A percentile compares a stretch with the other conserved stretches of the same genome.
Conservation (phyloP, 2,113 vertebrate species). For the Oriolus oriolus region DNA sequence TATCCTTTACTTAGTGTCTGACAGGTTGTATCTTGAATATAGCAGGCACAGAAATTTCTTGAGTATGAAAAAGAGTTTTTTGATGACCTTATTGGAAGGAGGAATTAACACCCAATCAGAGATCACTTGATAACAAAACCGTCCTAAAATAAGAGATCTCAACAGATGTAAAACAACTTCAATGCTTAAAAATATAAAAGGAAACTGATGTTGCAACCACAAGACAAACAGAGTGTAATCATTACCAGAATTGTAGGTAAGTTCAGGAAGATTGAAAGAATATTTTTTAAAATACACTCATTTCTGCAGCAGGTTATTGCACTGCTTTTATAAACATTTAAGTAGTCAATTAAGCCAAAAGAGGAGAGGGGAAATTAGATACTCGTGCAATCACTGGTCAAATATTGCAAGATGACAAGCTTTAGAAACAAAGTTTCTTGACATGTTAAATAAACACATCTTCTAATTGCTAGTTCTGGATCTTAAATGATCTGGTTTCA, state of each 20-base stretch:
- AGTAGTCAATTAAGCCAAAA: background rate
- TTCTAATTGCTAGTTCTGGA: background rate
- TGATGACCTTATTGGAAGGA: background rate
- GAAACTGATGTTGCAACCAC: background rate
- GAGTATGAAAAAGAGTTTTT: background rate
- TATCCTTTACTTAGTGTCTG: background rate
- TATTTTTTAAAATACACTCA: background rate
- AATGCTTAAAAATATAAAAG: background rate
- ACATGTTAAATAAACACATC: background rate
- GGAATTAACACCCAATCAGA: background rate
- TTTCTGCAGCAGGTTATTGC: background rate
- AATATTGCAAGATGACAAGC: background rate
- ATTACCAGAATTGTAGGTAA: background rate
- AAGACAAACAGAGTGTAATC: background rate
- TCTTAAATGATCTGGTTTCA: background rate
- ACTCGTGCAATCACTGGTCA: background rate
- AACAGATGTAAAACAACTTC: background rate
- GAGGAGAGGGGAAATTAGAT: background rate
- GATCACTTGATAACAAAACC: background rate
- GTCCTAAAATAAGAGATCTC: background rate
- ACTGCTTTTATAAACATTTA: background rate
- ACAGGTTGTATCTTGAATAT: background rate
- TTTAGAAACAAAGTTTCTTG: background rate
- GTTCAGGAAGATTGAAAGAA: background rate
- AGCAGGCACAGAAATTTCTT: background rate